A percentile compares a stretch with the other conserved stretches of the same genome.
phyloP scores from a whole-genome alignment of 1,140 invertebrate species.

The Leptinotarsa texana region DNA sequence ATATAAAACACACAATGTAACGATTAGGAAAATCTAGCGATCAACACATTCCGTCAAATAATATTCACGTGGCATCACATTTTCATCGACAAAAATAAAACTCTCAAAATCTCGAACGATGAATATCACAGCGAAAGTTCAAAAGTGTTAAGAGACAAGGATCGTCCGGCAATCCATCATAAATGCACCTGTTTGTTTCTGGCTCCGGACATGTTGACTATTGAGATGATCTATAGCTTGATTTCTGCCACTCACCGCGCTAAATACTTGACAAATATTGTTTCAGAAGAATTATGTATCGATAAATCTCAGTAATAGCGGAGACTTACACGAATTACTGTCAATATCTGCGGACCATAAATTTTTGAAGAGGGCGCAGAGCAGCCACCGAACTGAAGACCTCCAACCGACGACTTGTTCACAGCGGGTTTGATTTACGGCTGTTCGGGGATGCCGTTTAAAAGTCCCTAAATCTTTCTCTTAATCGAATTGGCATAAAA shows the following conservation, averaged over 20 bases:
- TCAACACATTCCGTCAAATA: too few relatives aligned
- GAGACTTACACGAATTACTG: conserved; percentile 48
- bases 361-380: conserved; percentile 37
- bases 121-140: background rate
- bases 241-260: conserved; percentile 47
- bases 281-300: conserved; percentile 49
- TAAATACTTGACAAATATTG: conserved; percentile 50
- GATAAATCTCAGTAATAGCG: conserved; percentile 46
- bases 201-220: conserved; percentile 45
- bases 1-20: too few relatives aligned
- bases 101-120: too few relatives aligned
- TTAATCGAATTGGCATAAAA: conserved; percentile 15
- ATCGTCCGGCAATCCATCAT: conserved; percentile 44
- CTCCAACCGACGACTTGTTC: conserved; percentile 17
- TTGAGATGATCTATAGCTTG: conserved; percentile 48
- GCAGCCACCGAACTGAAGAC: conserved; percentile 22
- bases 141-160: conserved; percentile 16
- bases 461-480: conserved; percentile 22
- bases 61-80: too few relatives aligned
- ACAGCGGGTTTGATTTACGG: conserved; percentile 28
- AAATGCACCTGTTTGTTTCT: conserved; percentile 45
- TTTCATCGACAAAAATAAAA: too few relatives aligned
- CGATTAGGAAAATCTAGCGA: too few relatives aligned
- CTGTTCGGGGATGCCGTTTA: conserved; percentile 25
- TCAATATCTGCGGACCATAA: conserved; percentile 46